Evolutionary conservation across 2,888 invertebrate species (phyloP).

Genomic region (Ophraella communa): DNA sequence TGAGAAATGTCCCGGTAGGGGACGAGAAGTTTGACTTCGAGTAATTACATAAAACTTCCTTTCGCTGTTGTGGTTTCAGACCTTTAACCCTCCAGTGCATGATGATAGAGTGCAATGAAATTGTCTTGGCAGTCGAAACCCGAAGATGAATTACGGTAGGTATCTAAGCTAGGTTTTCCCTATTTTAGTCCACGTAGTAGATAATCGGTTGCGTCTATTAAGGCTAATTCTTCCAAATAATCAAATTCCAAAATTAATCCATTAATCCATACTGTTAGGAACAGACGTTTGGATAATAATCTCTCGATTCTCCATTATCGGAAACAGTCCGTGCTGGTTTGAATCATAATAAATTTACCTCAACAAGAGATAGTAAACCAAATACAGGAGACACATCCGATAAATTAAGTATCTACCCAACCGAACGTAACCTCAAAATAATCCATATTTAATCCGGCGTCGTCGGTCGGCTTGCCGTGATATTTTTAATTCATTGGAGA

Average conservation of each 20-base stretch:
- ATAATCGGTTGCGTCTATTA: background rate
- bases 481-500: too few relatives aligned
- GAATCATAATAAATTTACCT: conserved; percentile 3
- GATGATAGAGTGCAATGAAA: conserved; percentile 3
- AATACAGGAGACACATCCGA: background rate
- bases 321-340: background rate
- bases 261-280: background rate
- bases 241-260: background rate
- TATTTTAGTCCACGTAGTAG: background rate
- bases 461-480: background rate
- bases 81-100: background rate
- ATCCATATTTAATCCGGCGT: background rate
- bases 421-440: conserved; percentile 4
- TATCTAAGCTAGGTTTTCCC: too few relatives aligned
- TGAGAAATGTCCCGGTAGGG: conserved; percentile 23
- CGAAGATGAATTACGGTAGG: background rate
- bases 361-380: background rate
- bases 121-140: background rate
- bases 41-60: conserved; percentile 19
- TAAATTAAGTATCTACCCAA: conserved; percentile 3
- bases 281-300: background rate
- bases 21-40: conserved; percentile 22
- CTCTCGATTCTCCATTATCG: conserved; percentile 4
- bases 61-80: conserved; percentile 3
- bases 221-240: background rate